A percentile compares a stretch with the other conserved stretches of the same genome.
Conservation (phyloP, 2,888 invertebrate species). For the Hyles lineata region DNA sequence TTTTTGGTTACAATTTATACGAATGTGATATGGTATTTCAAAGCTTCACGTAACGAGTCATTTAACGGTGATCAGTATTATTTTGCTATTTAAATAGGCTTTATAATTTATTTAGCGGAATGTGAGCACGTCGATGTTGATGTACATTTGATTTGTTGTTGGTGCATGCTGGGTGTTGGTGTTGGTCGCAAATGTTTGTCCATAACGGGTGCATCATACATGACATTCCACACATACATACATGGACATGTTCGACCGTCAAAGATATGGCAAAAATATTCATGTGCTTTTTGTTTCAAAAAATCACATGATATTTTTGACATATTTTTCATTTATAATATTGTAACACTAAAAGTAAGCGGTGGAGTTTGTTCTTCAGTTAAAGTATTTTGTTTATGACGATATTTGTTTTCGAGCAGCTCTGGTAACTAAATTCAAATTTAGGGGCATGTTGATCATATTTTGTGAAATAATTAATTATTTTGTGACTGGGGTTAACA, state of each 20-base stretch:
- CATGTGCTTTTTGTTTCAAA: background rate
- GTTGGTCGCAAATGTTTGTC: conserved; percentile 18
- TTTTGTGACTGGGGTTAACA: too few relatives aligned
- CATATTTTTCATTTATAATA: conserved; percentile 22
- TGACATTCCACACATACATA: conserved; percentile 13
- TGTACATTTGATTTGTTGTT: conserved; percentile 15
- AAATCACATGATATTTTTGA: conserved; percentile 1
- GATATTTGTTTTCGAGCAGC: background rate
- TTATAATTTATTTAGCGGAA: conserved; percentile 22
- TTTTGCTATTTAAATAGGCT: background rate
- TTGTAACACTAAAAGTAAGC: conserved; percentile 17
- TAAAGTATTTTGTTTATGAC: too few relatives aligned
- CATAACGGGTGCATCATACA: conserved; percentile 26
- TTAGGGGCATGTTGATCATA: too few relatives aligned
- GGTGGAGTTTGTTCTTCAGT: background rate
- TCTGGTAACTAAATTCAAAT: too few relatives aligned
- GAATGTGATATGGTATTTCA: background rate
- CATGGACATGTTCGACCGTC: background rate
- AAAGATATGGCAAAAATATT: conserved; percentile 22
- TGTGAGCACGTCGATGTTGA: conserved; percentile 14
- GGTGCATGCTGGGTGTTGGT: conserved; percentile 25
- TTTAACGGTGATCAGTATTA: conserved; percentile 9
- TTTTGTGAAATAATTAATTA: too few relatives aligned
- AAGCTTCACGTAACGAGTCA: background rate
- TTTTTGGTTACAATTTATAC: background rate